Conservation (phyloP, 2,113 vertebrate genomes). For the Campylorhamphus procurvoides region DNA sequence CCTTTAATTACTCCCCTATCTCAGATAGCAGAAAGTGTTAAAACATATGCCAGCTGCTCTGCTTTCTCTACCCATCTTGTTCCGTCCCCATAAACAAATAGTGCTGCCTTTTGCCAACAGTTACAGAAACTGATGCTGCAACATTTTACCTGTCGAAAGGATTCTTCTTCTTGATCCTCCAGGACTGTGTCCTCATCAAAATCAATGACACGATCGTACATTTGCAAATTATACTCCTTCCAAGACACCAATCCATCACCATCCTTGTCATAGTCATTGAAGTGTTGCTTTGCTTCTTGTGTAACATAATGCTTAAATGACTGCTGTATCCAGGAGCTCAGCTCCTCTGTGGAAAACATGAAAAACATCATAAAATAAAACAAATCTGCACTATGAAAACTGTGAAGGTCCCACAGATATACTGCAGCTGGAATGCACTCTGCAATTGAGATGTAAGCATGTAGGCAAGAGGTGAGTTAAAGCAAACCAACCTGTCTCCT, state of each 20-base stretch:
- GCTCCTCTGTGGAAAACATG: slow-evolving; percentile 81
- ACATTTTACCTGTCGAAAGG: slow-evolving; percentile 85
- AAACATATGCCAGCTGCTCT: slow-evolving; percentile 10
- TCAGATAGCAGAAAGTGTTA: slow-evolving; percentile 14
- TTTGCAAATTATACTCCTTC: slow-evolving; percentile 90
- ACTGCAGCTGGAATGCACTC: not conserved
- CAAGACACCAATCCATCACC: slow-evolving; percentile 86
- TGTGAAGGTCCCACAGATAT: not conserved
- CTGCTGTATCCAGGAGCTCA: slow-evolving; percentile 92
- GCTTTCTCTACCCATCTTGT: not conserved
- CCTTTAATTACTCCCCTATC: slow-evolving; percentile 21
- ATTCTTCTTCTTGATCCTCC: slow-evolving; percentile 90
- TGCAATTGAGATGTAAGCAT: not conserved
- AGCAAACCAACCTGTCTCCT: not conserved
- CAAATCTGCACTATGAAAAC: not conserved
- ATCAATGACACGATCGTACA: slow-evolving; percentile 85
- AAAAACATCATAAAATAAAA: not conserved
- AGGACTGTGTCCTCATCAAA: slow-evolving; percentile 81
- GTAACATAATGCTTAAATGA: slow-evolving; percentile 93
- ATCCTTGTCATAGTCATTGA: slow-evolving; percentile 86
- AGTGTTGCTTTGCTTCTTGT: slow-evolving; percentile 90
- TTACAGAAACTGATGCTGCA: slow-evolving; percentile 13
- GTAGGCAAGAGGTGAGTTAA: not conserved
- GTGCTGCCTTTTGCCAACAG: not conserved
- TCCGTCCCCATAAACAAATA: not conserved